Conservation (phyloP, 2,888 invertebrate genomes). For the Sabellastarte sp. region DNA sequence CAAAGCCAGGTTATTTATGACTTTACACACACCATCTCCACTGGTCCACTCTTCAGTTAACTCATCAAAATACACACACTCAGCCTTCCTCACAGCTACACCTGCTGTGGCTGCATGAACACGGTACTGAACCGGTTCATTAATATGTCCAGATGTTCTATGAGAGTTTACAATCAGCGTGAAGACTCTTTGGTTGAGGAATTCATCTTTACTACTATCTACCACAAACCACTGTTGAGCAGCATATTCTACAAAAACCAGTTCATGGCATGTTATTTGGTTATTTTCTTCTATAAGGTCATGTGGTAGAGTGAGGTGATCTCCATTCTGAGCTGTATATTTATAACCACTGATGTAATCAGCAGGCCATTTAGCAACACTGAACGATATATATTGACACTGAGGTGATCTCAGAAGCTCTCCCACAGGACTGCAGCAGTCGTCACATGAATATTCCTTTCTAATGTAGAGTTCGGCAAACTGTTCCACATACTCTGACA, state of each 20-base stretch:
- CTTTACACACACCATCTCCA: slow-evolving; percentile 38
- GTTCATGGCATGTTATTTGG: slow-evolving; percentile 33
- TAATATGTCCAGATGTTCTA: slow-evolving; percentile 22
- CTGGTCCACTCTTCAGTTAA: slow-evolving; percentile 39
- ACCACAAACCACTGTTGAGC: not conserved
- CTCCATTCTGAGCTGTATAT: slow-evolving; percentile 23
- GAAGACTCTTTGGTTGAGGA: not conserved
- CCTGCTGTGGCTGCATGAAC: slow-evolving; percentile 37
- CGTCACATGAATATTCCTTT: slow-evolving; percentile 17
- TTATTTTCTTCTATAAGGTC: not conserved
- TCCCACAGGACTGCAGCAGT: slow-evolving; percentile 12
- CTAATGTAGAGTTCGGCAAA: slow-evolving; percentile 44
- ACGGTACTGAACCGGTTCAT: slow-evolving; percentile 36
- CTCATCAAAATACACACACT: slow-evolving; percentile 53
- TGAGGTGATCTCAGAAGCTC: slow-evolving; percentile 22
- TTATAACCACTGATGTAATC: slow-evolving; percentile 39
- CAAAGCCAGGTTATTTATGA: slow-evolving; percentile 45
- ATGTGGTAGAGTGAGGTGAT: not conserved
- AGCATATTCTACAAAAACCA: slow-evolving; percentile 35
- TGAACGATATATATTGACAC: slow-evolving; percentile 42
- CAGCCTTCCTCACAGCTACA: not conserved
- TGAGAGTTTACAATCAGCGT: not conserved
- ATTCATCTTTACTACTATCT: not conserved
- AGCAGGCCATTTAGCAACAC: slow-evolving; percentile 45
- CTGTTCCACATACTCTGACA: slow-evolving; percentile 40